Evolutionary conservation across 2,797 vertebrate species (phyloP), one percentile per base, ranked within the genome.

Genomic region (Gymnocypris eckloni): DNA sequence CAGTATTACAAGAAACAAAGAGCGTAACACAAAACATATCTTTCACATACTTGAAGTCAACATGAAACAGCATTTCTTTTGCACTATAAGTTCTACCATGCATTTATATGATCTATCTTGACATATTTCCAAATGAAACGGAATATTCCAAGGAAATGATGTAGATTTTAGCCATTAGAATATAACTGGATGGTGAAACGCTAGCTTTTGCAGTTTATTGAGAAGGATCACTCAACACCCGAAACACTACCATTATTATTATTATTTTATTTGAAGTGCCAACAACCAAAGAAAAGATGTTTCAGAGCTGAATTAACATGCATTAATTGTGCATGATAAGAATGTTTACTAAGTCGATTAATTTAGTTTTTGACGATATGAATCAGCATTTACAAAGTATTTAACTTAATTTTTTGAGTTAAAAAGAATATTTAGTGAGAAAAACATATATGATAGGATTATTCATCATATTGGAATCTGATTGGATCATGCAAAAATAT

Each of bases 1-100:
- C 12, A 22, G 12, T 28, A 61, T 43, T 59, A 52, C 22, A 84
- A 45, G 45, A 52, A 41, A 52, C 64, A 70, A 61, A 76, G 61
- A 84, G 71, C 59, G 45, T 33, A 82, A 82, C 41, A 64, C 41
- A 64, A 79, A 45, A 54, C 25, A 54, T n/a, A 71, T n/a, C 8
- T 33, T 64, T 59, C 54, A 22, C 41, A 28, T 48, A 61, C 43
- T 83, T 76, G 15, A 83, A 76, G 64, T 78, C 73, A 78, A 79
- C 50, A 69, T 22, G 37, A 70, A 70, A 56, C 3, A 11, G 66
- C 66, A 56, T 77, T 77, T 56, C 28, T 28, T 16, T 33, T 66
- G 64, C 64, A 54, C 18, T 16, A 25, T 33, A 66, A 66, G 37
- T 61, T 79, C 54, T 59, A 15, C 22, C 37, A 43, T 61, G 37